Base-by-base conservation (phyloP, 2,797 vertebrate species). In the Protosalanx chinensis region DNA sequence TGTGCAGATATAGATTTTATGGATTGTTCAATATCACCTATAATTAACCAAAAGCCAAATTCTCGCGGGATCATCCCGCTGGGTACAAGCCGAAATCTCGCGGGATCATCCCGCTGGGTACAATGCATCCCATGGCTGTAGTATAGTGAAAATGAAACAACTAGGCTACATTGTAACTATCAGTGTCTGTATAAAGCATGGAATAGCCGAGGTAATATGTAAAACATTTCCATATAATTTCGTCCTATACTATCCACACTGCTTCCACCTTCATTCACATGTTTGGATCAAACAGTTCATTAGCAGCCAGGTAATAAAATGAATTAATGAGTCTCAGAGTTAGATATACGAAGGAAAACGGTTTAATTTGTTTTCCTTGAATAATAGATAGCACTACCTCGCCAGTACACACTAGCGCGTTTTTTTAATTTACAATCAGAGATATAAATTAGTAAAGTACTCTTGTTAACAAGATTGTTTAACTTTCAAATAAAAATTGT, bases 381-480 rank as follows among this genome's bases (percentile, higher is more conserved):
- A 85, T 92, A 95, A 93, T 16, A 82, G 89, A 91, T 90, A 88
- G 88, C 77, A 88, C 85, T 91, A 87, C 84, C 88, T 79, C 72
- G 77, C 85, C 90, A 88, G 92, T 91, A 90, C 89, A 92, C 89
- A 90, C 92, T 90, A 93, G 91, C 94, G 92, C 92, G 88, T 91
- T 94, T 86, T 95, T 95, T 27, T 27, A 97, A 98, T 98, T 95
- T 97, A 98, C 96, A 99, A 94, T 96, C 93, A 93, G 90, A 94
- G 92, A 97, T 98, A 98, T 98, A 98, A 98, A 99, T 98, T 97
- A 98, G 94, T 96, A 97, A 95, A 96, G 95, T 97, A 93, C 94
- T 94, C 89, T 92, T 86, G 86, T 95, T 95, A 94, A 95, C 95
- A 98, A 98, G 94, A 95, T 95, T 94, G 92, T 92, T 92, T 95